phyloP scores from a whole-genome alignment of 2,888 invertebrate species.

The Allolobophora icterica region DNA sequence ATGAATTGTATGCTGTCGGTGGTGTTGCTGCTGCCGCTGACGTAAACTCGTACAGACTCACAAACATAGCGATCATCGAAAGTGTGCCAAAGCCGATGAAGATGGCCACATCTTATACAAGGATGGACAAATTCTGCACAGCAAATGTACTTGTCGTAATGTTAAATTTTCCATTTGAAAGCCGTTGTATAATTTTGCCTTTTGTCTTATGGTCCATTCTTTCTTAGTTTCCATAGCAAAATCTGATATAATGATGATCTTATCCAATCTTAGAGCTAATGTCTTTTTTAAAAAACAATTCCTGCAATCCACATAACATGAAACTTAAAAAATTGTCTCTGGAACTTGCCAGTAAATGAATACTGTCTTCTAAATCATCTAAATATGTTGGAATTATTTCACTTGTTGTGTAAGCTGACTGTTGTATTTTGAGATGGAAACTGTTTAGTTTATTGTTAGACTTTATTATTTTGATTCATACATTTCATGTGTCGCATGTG shows the following conservation, averaged over 20 bases:
- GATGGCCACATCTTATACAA: slow-evolving; percentile 99
- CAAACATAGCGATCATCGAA: slow-evolving; percentile 31
- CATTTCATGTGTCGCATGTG: background rate
- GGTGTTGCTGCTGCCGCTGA: slow-evolving; percentile 26
- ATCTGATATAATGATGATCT: background rate
- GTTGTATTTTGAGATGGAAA: background rate
- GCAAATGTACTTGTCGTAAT: slow-evolving; percentile 26
- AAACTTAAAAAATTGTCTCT: background rate
- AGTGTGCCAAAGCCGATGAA: slow-evolving; percentile 80
- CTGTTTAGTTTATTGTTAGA: background rate
- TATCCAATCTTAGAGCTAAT: slow-evolving; percentile 20
- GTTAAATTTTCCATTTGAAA: slow-evolving; percentile 26
- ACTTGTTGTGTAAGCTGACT: background rate
- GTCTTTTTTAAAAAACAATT: slow-evolving; percentile 9
- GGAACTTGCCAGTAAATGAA: background rate
- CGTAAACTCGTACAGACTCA: slow-evolving; percentile 20
- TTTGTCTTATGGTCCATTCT: slow-evolving; percentile 9
- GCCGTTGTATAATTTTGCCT: background rate
- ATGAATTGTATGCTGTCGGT: slow-evolving; percentile 25
- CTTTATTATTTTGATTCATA: background rate
- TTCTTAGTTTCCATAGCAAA: background rate
- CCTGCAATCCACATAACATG: background rate
- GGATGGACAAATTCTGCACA: slow-evolving; percentile 94
- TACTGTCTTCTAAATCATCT: background rate
- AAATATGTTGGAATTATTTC: background rate